Evolutionary conservation across 2,113 vertebrate species (phyloP).

Genomic region (Chaetura pelagica): DNA sequence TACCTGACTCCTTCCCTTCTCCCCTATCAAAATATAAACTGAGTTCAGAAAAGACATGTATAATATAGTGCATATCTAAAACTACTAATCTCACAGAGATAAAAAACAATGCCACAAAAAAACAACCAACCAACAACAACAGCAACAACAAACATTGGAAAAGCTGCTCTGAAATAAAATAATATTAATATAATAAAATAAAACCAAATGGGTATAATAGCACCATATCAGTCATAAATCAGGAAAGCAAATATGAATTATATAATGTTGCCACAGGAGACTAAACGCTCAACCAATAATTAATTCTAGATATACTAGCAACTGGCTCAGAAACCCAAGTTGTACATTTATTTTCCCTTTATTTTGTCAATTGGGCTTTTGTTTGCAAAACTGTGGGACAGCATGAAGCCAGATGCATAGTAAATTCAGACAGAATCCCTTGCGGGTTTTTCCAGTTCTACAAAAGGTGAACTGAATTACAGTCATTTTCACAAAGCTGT

Average conservation of each 20-base stretch:
- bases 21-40: neutral
- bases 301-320: neutral
- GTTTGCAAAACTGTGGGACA: neutral
- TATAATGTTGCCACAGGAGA: constrained; percentile 10
- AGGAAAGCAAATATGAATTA: constrained; percentile 17
- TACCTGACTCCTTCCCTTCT: neutral
- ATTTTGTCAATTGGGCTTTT: neutral
- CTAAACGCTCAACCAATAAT: neutral
- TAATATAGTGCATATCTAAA: neutral
- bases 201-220: neutral
- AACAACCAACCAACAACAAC: neutral
- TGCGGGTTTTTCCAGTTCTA: neutral
- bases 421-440: neutral
- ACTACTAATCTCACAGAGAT: neutral
- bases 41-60: neutral
- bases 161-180: neutral
- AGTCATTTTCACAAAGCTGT: neutral
- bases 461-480: neutral
- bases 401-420: neutral
- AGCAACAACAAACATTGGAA: neutral
- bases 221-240: neutral
- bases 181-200: neutral
- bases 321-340: neutral
- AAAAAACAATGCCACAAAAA: neutral
- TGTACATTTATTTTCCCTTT: constrained; percentile 18